phyloP scores from a whole-genome alignment of 2,797 vertebrate species.

The Arrhamphus sclerolepis region DNA sequence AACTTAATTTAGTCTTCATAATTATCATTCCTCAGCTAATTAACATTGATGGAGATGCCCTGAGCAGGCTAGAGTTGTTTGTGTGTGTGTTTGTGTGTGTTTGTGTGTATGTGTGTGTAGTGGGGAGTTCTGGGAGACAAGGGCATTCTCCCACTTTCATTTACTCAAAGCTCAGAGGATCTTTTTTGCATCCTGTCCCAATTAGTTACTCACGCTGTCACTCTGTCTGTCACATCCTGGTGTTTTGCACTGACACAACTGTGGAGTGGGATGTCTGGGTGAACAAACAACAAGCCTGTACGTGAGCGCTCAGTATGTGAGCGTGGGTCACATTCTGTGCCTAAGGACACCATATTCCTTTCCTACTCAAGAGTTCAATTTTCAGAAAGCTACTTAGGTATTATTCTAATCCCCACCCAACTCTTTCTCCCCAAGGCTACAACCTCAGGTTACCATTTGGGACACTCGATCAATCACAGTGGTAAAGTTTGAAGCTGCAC shows the following conservation, averaged over 20 bases:
- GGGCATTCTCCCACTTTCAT: constrained; percentile 66
- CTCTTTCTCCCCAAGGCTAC: constrained; percentile 46
- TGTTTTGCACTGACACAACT: constrained; percentile 59
- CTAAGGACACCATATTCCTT: constrained; percentile 68
- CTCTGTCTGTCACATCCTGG: constrained; percentile 75
- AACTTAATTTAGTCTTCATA: constrained; percentile 90
- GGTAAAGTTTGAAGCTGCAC: constrained; percentile 53
- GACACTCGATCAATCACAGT: constrained; percentile 65
- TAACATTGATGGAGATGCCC: constrained; percentile 84
- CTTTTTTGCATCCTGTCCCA: constrained; percentile 73
- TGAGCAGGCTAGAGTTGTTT: constrained; percentile 65
- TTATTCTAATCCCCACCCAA: constrained; percentile 77
- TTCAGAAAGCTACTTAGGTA: constrained; percentile 78
- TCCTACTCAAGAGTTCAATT: constrained; percentile 75
- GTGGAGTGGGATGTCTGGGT: constrained; percentile 64
- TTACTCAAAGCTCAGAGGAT: constrained; percentile 69
- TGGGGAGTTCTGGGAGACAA: constrained; percentile 40
- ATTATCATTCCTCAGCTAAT: constrained; percentile 91
- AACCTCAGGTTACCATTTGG: constrained; percentile 70
- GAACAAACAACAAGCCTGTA: constrained; percentile 57
- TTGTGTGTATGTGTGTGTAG: constrained; percentile 35
- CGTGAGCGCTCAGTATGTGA: constrained; percentile 50
- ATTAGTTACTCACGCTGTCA: constrained; percentile 81
- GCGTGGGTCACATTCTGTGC: constrained; percentile 75
- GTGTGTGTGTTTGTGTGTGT: constrained; percentile 24